Base-by-base conservation (phyloP, 1,140 invertebrate genomes). In the Maconellicoccus hirsutus region DNA sequence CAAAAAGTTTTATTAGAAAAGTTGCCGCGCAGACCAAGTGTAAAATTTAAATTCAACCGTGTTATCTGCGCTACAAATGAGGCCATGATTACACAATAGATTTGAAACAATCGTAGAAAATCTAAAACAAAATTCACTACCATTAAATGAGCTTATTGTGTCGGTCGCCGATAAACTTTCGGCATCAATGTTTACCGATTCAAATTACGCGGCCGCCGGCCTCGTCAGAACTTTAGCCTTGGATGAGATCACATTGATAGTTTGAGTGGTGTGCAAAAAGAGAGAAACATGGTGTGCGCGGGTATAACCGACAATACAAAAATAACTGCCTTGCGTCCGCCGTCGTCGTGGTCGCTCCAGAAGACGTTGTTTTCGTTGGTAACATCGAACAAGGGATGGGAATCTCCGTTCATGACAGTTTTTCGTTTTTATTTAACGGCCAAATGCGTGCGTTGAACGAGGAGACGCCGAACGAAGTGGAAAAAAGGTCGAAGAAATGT, bases 11-110 rank as follows among this genome's bases (percentile, higher is more conserved):
- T 52, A 52, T 52, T 8, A 52, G 12, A 6, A 52, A 52, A 52
- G 42, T 52, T 52, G 16, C 3, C 42, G n/a, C 29, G 12, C 29
- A 33, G 29, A 33, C n/a, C 33, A 38, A 16, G 42, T 52, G 29
- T 52, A 52, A 19, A 52, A 52, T 52, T 52, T 16, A 52, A 52
- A 52, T 52, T 52, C 42, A 52, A 16, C 42, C n/a, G 16, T 16
- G 42, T 52, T 52, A 52, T 52, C 42, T 52, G 3, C 6, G 42
- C 42, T 52, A 52, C 42, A 52, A 52, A 52, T 52, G n/a, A 52
- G 42, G 42, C n/a, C 42, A 19, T 52, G 42, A 52, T 52, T 52
- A 52, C 42, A 52, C 42, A 52, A 52, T 52, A 52, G 42, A 52
- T 52, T 14, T 19, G n/a, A 52, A 52, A 52, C 42, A 52, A 52